Evolutionary conservation across 2,113 vertebrate genomes (phyloP).

Genomic region (Leptobrachium leishanense): DNA sequence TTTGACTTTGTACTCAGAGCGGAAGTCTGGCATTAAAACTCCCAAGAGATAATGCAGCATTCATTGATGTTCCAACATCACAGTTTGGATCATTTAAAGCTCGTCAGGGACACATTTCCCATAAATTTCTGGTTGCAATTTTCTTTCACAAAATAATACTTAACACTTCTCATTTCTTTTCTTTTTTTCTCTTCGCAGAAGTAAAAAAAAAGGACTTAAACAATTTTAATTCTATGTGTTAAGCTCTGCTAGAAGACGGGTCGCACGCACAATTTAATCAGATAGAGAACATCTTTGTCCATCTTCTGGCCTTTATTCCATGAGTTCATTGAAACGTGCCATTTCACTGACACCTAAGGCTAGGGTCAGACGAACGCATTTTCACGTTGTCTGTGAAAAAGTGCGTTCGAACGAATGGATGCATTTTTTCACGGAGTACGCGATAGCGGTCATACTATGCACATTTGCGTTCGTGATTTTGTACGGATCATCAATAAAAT

Average conservation of each 20-base stretch:
- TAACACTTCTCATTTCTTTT: background rate
- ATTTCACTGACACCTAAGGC: background rate
- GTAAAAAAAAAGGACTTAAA: background rate
- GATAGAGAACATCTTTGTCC: background rate
- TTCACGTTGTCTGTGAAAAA: too few relatives aligned
- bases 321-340: background rate
- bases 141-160: slow-evolving; percentile 17
- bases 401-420: too few relatives aligned
- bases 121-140: slow-evolving; percentile 21
- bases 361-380: too few relatives aligned
- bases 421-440: too few relatives aligned
- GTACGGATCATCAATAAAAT: too few relatives aligned
- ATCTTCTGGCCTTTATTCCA: background rate
- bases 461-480: too few relatives aligned
- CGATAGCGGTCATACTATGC: too few relatives aligned
- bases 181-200: background rate
- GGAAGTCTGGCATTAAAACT: slow-evolving; percentile 24
- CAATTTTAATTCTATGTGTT: background rate
- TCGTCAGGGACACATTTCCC: slow-evolving; percentile 5
- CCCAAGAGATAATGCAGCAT: slow-evolving; percentile 8
- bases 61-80: slow-evolving; percentile 6
- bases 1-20: slow-evolving; percentile 28
- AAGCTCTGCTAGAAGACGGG: background rate
- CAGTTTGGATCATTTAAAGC: slow-evolving; percentile 9
- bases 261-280: background rate